Conservation (phyloP, 1,140 invertebrate species). For the Ostrea denselamellosa region DNA sequence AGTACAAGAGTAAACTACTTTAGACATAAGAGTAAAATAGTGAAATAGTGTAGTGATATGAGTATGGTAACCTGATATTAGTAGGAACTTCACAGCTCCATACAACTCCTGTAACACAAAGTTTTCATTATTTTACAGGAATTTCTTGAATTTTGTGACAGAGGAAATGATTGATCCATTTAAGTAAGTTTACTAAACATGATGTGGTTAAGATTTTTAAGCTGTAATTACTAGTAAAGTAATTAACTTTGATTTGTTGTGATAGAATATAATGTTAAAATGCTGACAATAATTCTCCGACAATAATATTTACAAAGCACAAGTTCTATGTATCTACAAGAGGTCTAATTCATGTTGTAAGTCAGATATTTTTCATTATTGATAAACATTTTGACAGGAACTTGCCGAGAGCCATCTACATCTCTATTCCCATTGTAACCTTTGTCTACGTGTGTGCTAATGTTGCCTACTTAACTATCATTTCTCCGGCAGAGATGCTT, state of each 20-base stretch:
- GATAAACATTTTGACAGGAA: constrained; percentile 74
- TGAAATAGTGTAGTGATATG: no score
- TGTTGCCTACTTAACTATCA: constrained; percentile 80
- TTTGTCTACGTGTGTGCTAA: constrained; percentile 80
- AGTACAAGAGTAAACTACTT: no score
- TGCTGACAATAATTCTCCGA: no score
- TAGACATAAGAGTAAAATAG: no score
- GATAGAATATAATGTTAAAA: no score
- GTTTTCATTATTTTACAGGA: constrained; percentile 82
- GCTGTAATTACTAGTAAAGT: no score
- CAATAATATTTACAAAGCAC: no score
- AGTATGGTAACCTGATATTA: no score
- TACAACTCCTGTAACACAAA: no score
- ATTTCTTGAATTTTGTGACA: constrained; percentile 98
- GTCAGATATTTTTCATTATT: not conserved
- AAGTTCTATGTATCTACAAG: not conserved
- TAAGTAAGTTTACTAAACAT: constrained; percentile 62
- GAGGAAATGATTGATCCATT: constrained; percentile 96
- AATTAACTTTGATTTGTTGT: no score
- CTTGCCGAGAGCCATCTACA: constrained; percentile 80
- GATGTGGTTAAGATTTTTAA: no score
- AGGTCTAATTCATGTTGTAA: not conserved
- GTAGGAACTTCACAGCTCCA: no score
- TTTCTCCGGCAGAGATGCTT: constrained; percentile 79
- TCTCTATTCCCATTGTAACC: constrained; percentile 80